phyloP scores from a whole-genome alignment of 1,140 invertebrate genomes.

The Holcopasites calliopsidis region DNA sequence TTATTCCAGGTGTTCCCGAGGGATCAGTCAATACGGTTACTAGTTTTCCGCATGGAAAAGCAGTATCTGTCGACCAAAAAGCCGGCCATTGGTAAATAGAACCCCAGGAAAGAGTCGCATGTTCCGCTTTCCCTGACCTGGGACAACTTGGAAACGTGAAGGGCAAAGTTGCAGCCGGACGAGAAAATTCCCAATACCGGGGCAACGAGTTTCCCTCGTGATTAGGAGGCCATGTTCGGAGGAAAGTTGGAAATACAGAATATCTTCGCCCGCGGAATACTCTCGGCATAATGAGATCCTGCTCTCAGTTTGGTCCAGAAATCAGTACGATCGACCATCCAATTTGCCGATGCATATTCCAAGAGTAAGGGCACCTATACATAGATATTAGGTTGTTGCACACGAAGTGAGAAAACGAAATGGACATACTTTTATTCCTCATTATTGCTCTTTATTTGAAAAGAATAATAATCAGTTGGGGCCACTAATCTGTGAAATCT shows the following conservation, averaged over 20 bases:
- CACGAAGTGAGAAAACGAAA: no score
- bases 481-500: no score
- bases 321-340: conserved; percentile 22
- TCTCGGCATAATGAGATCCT: conserved; percentile 8
- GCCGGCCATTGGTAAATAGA: conserved; percentile 52
- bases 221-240: conserved; percentile 66
- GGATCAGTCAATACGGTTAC: conserved; percentile 26
- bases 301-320: conserved; percentile 12
- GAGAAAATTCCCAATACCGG: conserved; percentile 70
- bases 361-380: no score
- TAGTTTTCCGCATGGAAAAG: conserved; percentile 59
- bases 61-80: conserved; percentile 54
- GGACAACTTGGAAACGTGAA: conserved; percentile 47
- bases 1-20: conserved; percentile 40
- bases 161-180: conserved; percentile 42
- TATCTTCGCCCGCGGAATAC: conserved; percentile 47
- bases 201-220: conserved; percentile 69
- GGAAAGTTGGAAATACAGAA: conserved; percentile 53
- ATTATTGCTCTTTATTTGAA: no score
- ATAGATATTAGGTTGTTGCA: no score
- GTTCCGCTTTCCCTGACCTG: conserved; percentile 57
- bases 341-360: no score
- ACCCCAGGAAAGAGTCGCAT: conserved; percentile 47
- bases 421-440: no score
- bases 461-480: no score